Evolutionary conservation across 2,797 vertebrate species (phyloP).

Genomic region (Syngnathus rostellatus): DNA sequence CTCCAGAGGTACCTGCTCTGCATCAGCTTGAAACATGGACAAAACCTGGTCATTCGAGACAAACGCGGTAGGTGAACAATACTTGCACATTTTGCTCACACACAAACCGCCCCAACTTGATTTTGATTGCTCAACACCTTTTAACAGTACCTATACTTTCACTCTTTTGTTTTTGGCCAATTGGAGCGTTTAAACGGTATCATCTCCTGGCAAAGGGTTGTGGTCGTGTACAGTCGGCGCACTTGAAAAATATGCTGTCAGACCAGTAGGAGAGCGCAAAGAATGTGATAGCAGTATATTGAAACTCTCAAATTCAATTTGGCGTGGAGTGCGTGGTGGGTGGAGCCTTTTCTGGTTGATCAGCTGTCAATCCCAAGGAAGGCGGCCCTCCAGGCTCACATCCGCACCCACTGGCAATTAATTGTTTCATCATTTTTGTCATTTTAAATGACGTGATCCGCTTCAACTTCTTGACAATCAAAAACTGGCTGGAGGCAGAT

Average conservation of each 20-base stretch:
- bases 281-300: background rate
- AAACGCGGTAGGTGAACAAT: constrained; percentile 75
- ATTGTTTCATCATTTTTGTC: background rate
- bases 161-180: background rate
- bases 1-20: constrained; percentile 80
- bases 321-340: background rate
- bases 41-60: constrained; percentile 82
- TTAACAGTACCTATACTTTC: background rate
- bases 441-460: too few relatives aligned
- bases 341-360: background rate
- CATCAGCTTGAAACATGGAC: constrained; percentile 83
- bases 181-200: constrained; percentile 10
- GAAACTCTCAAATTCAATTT: background rate
- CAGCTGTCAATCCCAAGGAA: background rate
- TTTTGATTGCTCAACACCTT: background rate
- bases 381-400: background rate
- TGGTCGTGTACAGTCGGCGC: constrained; percentile 12
- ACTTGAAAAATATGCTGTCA: constrained; percentile 36
- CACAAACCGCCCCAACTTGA: background rate
- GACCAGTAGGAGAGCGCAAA: constrained; percentile 35
- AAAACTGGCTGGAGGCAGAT: background rate
- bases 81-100: background rate
- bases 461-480: background rate
- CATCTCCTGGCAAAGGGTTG: background rate
- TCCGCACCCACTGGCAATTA: background rate